A percentile compares a stretch with the other conserved stretches of the same genome.
phyloP scores from a whole-genome alignment of 2,797 vertebrate genomes.

The Aselliscus stoliczkanus region DNA sequence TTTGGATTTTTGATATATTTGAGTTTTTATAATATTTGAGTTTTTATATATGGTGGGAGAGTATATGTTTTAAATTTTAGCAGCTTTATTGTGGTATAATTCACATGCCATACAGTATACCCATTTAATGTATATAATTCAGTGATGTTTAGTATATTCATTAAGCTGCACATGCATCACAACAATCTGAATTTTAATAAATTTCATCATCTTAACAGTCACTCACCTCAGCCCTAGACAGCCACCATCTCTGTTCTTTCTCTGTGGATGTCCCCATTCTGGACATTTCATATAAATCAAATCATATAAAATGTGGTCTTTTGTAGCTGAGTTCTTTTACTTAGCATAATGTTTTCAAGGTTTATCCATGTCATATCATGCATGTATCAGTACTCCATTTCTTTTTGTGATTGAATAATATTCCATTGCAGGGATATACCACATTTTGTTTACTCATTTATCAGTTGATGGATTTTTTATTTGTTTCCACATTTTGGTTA shows the following conservation, averaged over 20 bases:
- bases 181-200: not conserved
- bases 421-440: not conserved
- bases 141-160: not conserved
- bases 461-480: not conserved
- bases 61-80: not conserved
- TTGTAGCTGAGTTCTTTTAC: not conserved
- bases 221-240: not conserved
- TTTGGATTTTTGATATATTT: not conserved
- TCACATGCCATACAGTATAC: not conserved
- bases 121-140: not conserved
- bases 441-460: not conserved
- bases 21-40: not conserved
- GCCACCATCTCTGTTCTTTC: not conserved
- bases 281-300: not conserved
- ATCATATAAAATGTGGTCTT: not conserved
- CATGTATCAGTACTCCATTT: not conserved
- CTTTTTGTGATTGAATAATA: not conserved
- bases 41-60: not conserved
- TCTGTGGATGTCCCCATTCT: not conserved
- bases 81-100: not conserved
- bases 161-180: not conserved
- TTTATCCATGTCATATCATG: not conserved
- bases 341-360: not conserved
- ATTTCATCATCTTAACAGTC: not conserved
- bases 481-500: not conserved